Conservation (phyloP, 2,797 vertebrate species). For the Labeo calbasu region DNA sequence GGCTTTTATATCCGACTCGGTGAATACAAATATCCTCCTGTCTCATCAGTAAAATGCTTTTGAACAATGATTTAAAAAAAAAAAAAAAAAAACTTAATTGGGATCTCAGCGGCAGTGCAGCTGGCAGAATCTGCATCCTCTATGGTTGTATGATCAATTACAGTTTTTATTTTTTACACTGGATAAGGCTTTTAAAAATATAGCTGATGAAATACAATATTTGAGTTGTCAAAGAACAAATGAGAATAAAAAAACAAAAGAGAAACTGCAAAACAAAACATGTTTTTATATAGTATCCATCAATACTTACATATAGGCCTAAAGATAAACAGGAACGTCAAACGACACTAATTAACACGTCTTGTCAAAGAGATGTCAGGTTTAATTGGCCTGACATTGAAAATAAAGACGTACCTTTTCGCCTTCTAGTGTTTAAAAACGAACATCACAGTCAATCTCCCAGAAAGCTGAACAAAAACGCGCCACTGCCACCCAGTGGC, state of each 20-base stretch:
- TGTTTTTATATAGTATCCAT: not conserved
- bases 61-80: slow-evolving; percentile 4
- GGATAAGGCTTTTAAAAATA: not conserved
- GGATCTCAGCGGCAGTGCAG: not conserved
- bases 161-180: not conserved
- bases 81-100: too few species aligned
- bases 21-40: slow-evolving; percentile 3
- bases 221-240: not conserved
- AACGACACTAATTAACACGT: not conserved
- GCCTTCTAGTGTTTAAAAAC: slow-evolving; percentile 6
- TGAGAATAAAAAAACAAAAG: not conserved
- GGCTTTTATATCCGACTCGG: not conserved
- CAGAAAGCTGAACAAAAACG: not conserved
- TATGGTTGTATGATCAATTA: not conserved
- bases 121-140: not conserved
- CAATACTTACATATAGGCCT: not conserved
- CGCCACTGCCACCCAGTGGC: not conserved
- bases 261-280: not conserved
- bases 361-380: slow-evolving; percentile 6
- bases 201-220: not conserved
- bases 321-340: not conserved
- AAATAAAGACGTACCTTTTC: not conserved
- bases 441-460: not conserved
- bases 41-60: not conserved
- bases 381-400: not conserved